phyloP scores from a whole-genome alignment of 2,113 vertebrate genomes.

The Amia ocellicauda region DNA sequence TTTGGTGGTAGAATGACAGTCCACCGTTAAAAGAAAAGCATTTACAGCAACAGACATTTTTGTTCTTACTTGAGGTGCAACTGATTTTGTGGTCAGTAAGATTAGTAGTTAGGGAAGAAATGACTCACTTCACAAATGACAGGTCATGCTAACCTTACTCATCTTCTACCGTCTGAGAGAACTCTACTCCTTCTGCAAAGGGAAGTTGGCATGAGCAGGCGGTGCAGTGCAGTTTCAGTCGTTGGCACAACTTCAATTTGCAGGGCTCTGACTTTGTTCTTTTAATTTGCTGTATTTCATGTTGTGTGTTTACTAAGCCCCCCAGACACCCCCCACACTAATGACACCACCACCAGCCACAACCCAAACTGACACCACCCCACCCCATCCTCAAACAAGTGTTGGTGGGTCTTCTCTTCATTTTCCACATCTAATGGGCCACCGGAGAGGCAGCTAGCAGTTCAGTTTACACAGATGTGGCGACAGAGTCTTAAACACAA shows the following conservation, averaged over 20 bases:
- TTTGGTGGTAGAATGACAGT: no score
- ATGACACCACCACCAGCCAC: neutral
- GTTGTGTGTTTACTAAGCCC: neutral
- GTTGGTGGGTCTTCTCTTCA: neutral
- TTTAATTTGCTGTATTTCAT: neutral
- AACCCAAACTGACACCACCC: neutral
- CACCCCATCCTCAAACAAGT: neutral
- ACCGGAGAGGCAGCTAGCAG: neutral
- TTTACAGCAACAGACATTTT: no score
- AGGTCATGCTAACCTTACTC: no score
- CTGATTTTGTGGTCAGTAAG: no score
- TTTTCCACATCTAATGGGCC: neutral
- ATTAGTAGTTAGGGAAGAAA: no score
- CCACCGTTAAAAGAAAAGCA: no score
- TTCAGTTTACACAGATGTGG: constrained; percentile 14
- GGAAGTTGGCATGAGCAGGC: no score
- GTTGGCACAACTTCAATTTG: neutral
- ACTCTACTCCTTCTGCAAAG: no score
- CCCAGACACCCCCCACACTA: neutral
- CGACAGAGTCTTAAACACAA: neutral
- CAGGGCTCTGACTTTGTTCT: neutral
- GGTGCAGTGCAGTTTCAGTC: neutral
- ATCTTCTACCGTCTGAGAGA: neutral
- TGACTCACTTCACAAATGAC: no score
- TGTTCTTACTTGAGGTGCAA: no score